Evolutionary conservation across 2,888 invertebrate species (phyloP).

Genomic region (Campoletis raptor): DNA sequence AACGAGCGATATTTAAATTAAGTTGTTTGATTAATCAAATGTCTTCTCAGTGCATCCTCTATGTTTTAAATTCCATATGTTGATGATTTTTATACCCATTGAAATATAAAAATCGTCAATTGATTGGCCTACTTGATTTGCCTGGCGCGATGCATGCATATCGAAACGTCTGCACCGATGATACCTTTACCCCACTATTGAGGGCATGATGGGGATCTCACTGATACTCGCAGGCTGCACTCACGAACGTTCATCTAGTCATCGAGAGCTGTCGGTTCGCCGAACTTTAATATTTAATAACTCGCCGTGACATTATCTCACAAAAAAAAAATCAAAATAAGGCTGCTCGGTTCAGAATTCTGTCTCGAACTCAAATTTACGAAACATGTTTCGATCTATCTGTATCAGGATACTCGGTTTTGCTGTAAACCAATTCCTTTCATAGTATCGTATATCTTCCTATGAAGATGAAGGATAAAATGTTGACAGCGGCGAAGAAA

Average conservation of each 20-base stretch:
- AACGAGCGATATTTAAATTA: too few relatives aligned
- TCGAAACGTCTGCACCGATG: neutral
- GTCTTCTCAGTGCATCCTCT: neutral
- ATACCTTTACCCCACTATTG: conserved; percentile 8
- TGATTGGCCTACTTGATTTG: neutral
- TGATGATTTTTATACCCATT: neutral
- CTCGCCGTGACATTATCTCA: conserved; percentile 1
- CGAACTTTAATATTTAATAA: conserved; percentile 5
- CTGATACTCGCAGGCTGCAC: neutral
- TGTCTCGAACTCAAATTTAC: neutral
- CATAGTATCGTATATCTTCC: neutral
- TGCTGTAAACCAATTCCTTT: neutral
- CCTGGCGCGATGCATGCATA: conserved; percentile 10
- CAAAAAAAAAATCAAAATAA: neutral
- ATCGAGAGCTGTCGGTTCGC: neutral
- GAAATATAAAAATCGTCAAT: neutral
- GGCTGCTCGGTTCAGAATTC: neutral
- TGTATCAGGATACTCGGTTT: neutral
- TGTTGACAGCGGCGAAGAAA: neutral
- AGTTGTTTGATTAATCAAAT: too few relatives aligned
- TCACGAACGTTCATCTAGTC: neutral
- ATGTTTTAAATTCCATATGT: neutral
- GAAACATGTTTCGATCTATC: conserved; percentile 2
- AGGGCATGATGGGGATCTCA: conserved; percentile 12
- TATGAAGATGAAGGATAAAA: neutral